Percentiles rank a stretch among this genome's conserved stretches.
phyloP scores from a whole-genome alignment of 2,888 invertebrate species.

The Odontocerum albicorne region DNA sequence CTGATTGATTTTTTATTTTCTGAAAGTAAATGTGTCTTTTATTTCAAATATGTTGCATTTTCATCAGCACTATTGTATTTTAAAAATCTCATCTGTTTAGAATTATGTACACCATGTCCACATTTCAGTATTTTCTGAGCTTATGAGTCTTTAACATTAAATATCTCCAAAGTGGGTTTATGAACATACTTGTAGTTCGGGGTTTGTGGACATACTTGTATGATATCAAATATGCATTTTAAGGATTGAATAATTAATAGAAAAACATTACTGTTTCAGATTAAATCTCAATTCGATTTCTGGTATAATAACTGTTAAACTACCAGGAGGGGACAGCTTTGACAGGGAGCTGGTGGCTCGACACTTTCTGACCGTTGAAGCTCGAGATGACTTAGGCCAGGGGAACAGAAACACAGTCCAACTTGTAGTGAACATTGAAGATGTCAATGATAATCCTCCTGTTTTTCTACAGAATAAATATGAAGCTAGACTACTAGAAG shows the following conservation, averaged over 20 bases:
- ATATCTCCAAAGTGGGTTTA: too few species aligned
- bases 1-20: too few species aligned
- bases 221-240: background rate
- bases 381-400: slow-evolving; percentile 81
- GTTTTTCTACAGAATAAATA: slow-evolving; percentile 81
- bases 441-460: slow-evolving; percentile 90
- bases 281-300: slow-evolving; percentile 76
- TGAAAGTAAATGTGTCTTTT: too few species aligned
- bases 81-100: too few species aligned
- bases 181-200: too few species aligned
- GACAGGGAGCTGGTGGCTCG: slow-evolving; percentile 83
- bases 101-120: too few species aligned
- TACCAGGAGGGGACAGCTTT: slow-evolving; percentile 72
- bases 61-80: too few species aligned
- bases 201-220: too few species aligned
- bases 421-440: slow-evolving; percentile 78
- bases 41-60: too few species aligned
- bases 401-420: slow-evolving; percentile 87
- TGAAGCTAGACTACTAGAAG: slow-evolving; percentile 82
- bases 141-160: too few species aligned
- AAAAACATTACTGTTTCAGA: slow-evolving; percentile 52
- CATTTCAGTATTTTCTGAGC: too few species aligned
- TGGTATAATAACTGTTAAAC: slow-evolving; percentile 83
- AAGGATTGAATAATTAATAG: background rate
- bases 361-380: slow-evolving; percentile 87